Base-by-base conservation (phyloP, 2,797 vertebrate species). In the Amazona ochrocephala region DNA sequence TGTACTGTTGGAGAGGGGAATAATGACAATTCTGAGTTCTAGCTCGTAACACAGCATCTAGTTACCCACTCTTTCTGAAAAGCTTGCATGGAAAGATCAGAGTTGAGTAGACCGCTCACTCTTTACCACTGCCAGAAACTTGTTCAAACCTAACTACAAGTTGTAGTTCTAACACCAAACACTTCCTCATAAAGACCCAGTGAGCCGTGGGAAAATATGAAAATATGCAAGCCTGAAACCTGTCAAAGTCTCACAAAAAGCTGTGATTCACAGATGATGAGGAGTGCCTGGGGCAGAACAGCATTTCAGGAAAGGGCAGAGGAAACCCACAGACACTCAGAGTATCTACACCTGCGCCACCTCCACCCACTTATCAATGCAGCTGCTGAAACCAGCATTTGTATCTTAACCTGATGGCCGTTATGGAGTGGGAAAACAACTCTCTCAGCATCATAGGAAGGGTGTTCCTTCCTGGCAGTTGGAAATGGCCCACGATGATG, bases 401-500 rank as follows among this genome's bases (percentile, higher is more conserved):
- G 12, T 58, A 34, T 30, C 9, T 32, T 42, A 41, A 6, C 68
- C 30, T 76, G 41, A 47, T 13, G 9, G 60, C 42, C 23, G 8
- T 39, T 50, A 47, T 1, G 18, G 42, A 66, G 22, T 23, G 19
- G 48, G 34, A 50, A 77, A 34, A 56, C 6, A 50, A 13, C 32
- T 65, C 13, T 34, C 15, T 18, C 39, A 54, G 41, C 20, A 72
- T 42, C 30, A 42, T 5, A 45, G 21, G 29, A 71, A 42, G 15
- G 5, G 5, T 41, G n/a, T 64, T 48, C 21, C 21, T 94, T 73
- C 37, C 20, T 2, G 0, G 10, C 0, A 0, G 17, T 23, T 29
- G 27, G 32, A 60, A 37, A 37, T 8, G 19, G 13, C 21, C 1
- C 1, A n/a, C 1, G 0, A 42, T 42, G n/a, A 6, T n/a, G 17